Percentiles rank a stretch among this genome's conserved stretches.
These are phyloP conservation scores for Hylaea fasciaria DNA, from an alignment of 2,888 invertebrate species.

Conservation along the genomic window DNA sequence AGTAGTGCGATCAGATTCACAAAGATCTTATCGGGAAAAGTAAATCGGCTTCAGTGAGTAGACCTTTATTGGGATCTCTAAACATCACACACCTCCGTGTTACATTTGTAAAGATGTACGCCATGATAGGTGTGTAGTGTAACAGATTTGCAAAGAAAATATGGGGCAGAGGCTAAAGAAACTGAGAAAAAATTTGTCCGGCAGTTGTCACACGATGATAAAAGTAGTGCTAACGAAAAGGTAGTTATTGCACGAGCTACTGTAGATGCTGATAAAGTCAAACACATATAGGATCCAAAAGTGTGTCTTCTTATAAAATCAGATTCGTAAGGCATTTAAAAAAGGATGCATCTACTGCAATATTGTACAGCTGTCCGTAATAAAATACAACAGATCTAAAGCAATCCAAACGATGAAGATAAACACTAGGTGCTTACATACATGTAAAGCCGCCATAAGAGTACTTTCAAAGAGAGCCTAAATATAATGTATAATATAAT, in stretches of 20 bases:
- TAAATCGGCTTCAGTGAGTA: neutral
- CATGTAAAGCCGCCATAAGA: neutral
- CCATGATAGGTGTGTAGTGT: slow-evolving; percentile 15
- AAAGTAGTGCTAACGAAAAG: neutral
- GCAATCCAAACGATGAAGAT: neutral
- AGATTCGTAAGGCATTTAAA: no score
- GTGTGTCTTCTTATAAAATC: neutral
- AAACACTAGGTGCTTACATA: neutral
- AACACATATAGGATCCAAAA: neutral
- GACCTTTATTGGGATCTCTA: neutral
- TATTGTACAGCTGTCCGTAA: no score
- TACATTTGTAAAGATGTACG: slow-evolving; percentile 17
- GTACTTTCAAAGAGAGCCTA: neutral
- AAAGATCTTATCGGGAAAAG: no score
- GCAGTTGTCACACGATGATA: neutral
- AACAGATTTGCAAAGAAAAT: slow-evolving; percentile 9
- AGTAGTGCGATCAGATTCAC: no score
- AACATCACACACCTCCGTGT: slow-evolving; percentile 17
- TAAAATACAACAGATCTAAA: no score
- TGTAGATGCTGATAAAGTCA: neutral
- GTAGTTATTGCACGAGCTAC: neutral
- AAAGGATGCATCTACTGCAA: no score
- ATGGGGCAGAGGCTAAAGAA: slow-evolving; percentile 6
- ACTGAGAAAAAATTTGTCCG: neutral
- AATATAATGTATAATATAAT: neutral